A percentile compares a stretch with the other conserved stretches of the same genome.
These are phyloP conservation scores for Danionella dracula DNA, from an alignment of 2,797 vertebrate genomes.

Conservation along the genomic window DNA sequence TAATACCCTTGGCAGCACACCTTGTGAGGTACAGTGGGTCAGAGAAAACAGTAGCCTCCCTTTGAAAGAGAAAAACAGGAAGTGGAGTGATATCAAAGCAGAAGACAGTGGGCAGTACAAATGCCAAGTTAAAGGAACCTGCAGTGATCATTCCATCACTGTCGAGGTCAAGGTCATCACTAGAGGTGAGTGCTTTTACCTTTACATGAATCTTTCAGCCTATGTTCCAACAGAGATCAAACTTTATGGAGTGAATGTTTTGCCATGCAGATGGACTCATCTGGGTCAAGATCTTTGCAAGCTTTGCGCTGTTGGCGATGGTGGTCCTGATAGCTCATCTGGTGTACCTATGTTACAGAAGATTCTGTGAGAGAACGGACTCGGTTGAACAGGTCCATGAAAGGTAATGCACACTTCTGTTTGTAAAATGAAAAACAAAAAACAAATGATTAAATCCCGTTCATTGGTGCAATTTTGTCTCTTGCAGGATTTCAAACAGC, in stretches of 20 bases:
- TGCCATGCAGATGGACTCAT: slow-evolving; percentile 50
- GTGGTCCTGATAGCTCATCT: slow-evolving; percentile 54
- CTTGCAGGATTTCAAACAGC: slow-evolving; percentile 9
- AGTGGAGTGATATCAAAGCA: slow-evolving; percentile 29
- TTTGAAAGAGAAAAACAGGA: neutral
- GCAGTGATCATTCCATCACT: slow-evolving; percentile 7
- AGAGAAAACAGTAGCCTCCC: slow-evolving; percentile 17
- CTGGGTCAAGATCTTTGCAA: slow-evolving; percentile 60
- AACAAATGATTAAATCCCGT: neutral
- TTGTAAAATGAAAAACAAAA: neutral
- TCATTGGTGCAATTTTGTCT: neutral
- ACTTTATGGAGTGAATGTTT: neutral
- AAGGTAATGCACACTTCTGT: neutral
- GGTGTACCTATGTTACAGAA: slow-evolving; percentile 52
- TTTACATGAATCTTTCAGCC: neutral
- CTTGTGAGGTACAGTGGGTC: slow-evolving; percentile 35
- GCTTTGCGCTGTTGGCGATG: slow-evolving; percentile 53
- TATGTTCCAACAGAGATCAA: neutral
- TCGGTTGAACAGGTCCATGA: slow-evolving; percentile 19
- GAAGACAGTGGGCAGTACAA: slow-evolving; percentile 42
- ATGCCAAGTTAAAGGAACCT: slow-evolving; percentile 29
- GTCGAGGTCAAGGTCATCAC: slow-evolving; percentile 34
- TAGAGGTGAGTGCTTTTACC: slow-evolving; percentile 30
- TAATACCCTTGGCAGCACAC: neutral
- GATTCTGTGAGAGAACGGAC: slow-evolving; percentile 8